Evolutionary conservation across 37 sponge, comb jelly and placozoan genomes (phyloP).

Genomic region (Amphimedon queenslandica): DNA sequence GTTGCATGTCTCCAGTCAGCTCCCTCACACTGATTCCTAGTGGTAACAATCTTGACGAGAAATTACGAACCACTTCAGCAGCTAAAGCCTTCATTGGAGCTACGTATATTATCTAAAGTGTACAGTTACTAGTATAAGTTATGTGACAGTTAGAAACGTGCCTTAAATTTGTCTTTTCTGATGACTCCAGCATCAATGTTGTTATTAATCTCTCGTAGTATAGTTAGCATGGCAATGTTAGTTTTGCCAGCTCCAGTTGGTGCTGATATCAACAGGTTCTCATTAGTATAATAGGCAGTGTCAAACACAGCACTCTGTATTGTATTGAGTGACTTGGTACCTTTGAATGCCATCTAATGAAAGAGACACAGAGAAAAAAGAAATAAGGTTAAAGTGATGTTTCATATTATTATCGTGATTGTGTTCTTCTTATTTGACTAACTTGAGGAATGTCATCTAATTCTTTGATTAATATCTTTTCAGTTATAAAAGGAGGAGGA

Average conservation of each 20-base stretch:
- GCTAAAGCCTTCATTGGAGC: conserved; percentile 99
- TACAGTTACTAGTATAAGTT: neutral
- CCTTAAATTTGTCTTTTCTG: conserved; percentile 92
- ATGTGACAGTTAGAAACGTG: neutral
- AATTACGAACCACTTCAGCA: conserved; percentile 93
- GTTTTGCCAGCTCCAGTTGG: conserved; percentile 99
- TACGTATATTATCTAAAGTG: conserved; percentile 85
- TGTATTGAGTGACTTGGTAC: conserved; percentile 76
- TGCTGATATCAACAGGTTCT: conserved; percentile 94
- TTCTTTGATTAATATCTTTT: conserved; percentile 39
- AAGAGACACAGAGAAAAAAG: neutral
- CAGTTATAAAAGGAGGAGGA: conserved; percentile 60
- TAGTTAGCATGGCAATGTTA: conserved; percentile 95
- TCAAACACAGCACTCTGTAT: conserved; percentile 90
- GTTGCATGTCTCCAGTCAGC: conserved; percentile 98
- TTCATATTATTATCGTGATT: neutral
- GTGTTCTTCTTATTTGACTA: conserved; percentile 7
- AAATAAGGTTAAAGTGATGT: neutral
- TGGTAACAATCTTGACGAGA: conserved; percentile 66
- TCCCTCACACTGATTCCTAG: conserved; percentile 92
- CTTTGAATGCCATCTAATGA: conserved; percentile 39
- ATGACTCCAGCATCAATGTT: conserved; percentile 74
- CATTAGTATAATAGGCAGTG: conserved; percentile 85
- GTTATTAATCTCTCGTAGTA: conserved; percentile 71
- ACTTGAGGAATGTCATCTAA: conserved; percentile 62